Evolutionary conservation across 2,113 vertebrate species (phyloP), one percentile per base, ranked within the genome.

Genomic region (Strigops habroptila): DNA sequence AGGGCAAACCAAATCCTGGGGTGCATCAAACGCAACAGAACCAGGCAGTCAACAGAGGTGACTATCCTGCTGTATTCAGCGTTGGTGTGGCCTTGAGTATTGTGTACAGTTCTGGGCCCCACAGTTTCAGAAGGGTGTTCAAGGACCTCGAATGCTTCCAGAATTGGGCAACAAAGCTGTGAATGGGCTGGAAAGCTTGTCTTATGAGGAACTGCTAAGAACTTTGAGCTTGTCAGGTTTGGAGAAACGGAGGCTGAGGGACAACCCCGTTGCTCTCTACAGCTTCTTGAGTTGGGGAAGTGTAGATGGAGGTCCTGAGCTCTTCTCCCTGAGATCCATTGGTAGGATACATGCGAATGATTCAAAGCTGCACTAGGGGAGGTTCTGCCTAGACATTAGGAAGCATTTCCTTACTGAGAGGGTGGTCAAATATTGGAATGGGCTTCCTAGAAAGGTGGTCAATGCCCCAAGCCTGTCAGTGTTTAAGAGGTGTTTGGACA

Each of bases 261-360:
- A 5, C 1, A 8, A 35, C 5, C 6, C 35, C 22, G 24, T 37
- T 30, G 4, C 15, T 37, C 23, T 82, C 19, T 64, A 12, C 23
- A 30, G 28, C 27, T 64, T 76, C 23, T 14, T 44, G 5, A 87
- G 49, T 6, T 51, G 11, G 27, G 8, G 10, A 60, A 17, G 7
- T 13, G 8, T 24, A 86, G 18, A 23, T 4, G 2, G 11, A 51
- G 12, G 6, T n/a, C 21, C 24, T 87, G 64, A 51, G 4, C 24
- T 44, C 23, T 49, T 57, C 31, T 76, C 19, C 19, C 27, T 31
- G 10, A 10, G 1, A 52, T 44, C 24, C 14, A 52, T 12, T 39
- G n/a, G 59, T 13, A 39, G 9, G 14, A 75, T 1, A 0, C 0
- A 0, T 52, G 39, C 12, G 14, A 83, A 60, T 41, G 1, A 8